Base-by-base conservation (phyloP, 1,140 invertebrate species). In the Megathymus violae region DNA sequence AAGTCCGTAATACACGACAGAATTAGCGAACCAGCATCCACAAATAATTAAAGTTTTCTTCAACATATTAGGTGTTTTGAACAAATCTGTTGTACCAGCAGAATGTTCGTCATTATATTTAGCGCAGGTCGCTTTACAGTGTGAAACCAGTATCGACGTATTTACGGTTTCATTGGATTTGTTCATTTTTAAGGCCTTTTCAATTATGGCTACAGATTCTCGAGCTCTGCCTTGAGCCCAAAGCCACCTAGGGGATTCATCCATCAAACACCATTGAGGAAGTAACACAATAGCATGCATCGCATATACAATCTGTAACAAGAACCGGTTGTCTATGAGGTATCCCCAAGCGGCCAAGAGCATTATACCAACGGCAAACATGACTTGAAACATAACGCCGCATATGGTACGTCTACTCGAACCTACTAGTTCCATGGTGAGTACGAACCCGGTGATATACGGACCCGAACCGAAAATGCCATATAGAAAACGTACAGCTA, bases 341-440 rank as follows among this genome's bases (percentile, higher is more conserved):
- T 94, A 95, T 17, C 95, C 97, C 94, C 96, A 96, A 0, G 93
- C 93, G 7, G 96, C 95, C 0, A 97, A 93, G 1, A 96, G 72
- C 93, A 97, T 96, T 15, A 97, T 94, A 9, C 97, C 97, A 15
- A 93, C 76, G 0, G 96, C 96, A 88, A 97, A 98, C 51, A 94
- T 93, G 17, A 94, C 92, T 92, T 96, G 95, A 74, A 97, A 96
- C 22, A 94, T 93, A 31, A 97, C 93, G 2, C 97, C 97, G 81
- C 96, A 96, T 10, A 95, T 92, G 0, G 96, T 97, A 10, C 97
- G 92, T 77, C 95, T 96, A 11, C 93, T 94, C 1, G 96, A 92
- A 4, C 96, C 96, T 0, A 97, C 95, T 62, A 97, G 78, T 85
- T 98, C 97, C 95, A 97, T 96, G 0, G 96, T 95, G 1, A 97